A percentile compares a stretch with the other conserved stretches of the same genome.
Conservation (phyloP, 2,113 vertebrate species). For the Platichthys stellatus region DNA sequence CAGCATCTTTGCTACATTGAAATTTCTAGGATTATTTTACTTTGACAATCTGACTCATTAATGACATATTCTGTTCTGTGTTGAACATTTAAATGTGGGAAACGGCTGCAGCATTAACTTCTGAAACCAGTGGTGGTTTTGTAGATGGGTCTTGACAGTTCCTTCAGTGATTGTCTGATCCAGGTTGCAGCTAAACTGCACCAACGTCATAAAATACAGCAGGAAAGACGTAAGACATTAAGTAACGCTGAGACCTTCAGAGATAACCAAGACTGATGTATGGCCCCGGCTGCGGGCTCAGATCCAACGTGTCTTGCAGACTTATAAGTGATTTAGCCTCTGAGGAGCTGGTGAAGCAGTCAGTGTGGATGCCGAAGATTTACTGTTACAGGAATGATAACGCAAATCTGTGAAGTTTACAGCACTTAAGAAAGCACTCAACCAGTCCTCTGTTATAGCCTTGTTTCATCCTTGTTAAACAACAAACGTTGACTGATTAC, state of each 20-base stretch:
- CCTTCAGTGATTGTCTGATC: background rate
- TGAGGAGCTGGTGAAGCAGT: constrained; percentile 18
- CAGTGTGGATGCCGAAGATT: constrained; percentile 16
- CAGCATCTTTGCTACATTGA: background rate
- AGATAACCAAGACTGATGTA: constrained; percentile 37
- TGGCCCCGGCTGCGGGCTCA: constrained; percentile 5
- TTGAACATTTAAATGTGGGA: background rate
- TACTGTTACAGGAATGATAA: constrained; percentile 1
- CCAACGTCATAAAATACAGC: constrained; percentile 29
- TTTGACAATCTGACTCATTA: background rate
- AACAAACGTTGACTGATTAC: constrained; percentile 7
- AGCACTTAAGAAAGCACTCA: background rate
- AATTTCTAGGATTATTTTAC: background rate
- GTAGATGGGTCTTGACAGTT: background rate
- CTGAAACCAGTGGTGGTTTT: background rate
- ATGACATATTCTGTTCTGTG: background rate
- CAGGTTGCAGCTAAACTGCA: constrained; percentile 6
- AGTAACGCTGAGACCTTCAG: constrained; percentile 31
- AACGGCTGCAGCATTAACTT: background rate
- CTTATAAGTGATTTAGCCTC: constrained; percentile 34
- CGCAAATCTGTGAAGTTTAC: constrained; percentile 8
- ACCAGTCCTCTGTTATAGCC: background rate
- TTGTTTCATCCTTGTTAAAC: background rate
- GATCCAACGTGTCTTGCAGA: constrained; percentile 15
- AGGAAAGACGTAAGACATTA: constrained; percentile 7